Evolutionary conservation across 2,797 vertebrate genomes (phyloP).

Genomic region (Podarcis siculus): DNA sequence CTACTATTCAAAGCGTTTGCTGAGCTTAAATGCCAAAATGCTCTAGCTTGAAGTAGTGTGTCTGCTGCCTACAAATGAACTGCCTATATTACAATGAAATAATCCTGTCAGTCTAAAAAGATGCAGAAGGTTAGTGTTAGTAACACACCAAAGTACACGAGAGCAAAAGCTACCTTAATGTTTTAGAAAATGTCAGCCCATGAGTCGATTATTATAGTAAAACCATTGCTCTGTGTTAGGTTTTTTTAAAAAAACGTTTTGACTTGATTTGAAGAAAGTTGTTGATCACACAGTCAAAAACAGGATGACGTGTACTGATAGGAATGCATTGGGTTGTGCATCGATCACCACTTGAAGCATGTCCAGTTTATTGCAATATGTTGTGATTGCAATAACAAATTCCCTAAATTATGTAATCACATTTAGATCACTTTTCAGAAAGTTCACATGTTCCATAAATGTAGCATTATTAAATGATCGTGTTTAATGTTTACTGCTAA

Average conservation of each 20-base stretch:
- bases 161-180: neutral
- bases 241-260: neutral
- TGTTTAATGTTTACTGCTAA: constrained; percentile 31
- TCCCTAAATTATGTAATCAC: neutral
- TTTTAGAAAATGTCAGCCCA: neutral
- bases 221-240: no score
- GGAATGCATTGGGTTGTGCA: neutral
- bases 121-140: no score
- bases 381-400: neutral
- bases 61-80: neutral
- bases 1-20: neutral
- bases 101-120: neutral
- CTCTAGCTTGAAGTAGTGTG: neutral
- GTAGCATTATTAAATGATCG: neutral
- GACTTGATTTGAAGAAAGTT: neutral
- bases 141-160: neutral
- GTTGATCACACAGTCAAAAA: constrained; percentile 3
- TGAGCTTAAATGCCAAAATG: neutral
- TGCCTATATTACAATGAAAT: neutral
- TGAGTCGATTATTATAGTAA: neutral
- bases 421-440: neutral
- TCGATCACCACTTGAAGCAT: constrained; percentile 38
- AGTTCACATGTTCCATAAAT: constrained; percentile 29
- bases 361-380: constrained; percentile 17
- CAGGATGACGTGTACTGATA: neutral